Conservation (phyloP, 2,113 vertebrate genomes). For the Microtus oregoni region DNA sequence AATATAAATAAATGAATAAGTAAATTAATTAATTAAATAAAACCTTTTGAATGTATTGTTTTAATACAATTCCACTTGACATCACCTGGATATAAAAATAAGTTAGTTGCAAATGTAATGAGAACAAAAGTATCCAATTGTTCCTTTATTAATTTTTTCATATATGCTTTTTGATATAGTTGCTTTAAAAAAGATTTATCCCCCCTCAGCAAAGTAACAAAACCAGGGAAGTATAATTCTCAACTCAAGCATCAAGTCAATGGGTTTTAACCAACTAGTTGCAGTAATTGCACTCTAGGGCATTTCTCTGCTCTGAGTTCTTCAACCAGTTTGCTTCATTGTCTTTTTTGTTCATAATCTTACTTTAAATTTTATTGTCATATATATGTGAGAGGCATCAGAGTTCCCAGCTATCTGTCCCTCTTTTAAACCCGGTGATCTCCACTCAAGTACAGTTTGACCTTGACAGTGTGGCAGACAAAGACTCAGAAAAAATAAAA, state of each 20-base stretch:
- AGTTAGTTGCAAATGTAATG: not conserved
- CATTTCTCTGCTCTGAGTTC: not conserved
- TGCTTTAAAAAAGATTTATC: not conserved
- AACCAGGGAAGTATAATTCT: not conserved
- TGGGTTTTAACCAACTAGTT: not conserved
- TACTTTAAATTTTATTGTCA: not conserved
- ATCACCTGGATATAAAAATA: not conserved
- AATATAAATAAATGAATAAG: too few species aligned
- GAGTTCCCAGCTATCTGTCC: not conserved
- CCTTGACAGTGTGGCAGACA: not conserved
- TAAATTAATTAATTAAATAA: too few species aligned
- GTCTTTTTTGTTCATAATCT: conserved; percentile 8
- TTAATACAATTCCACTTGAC: not conserved
- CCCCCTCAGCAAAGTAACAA: not conserved
- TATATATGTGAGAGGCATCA: not conserved
- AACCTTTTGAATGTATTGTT: not conserved
- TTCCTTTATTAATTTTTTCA: not conserved
- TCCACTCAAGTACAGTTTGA: not conserved
- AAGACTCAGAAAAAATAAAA: not conserved
- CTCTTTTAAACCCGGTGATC: accelerated
- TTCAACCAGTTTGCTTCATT: not conserved
- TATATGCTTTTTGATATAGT: not conserved
- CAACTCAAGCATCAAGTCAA: not conserved
- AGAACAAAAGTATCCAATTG: not conserved
- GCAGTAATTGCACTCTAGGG: not conserved